phyloP scores from a whole-genome alignment of 2,113 vertebrate species.

The Syngnathus floridae region DNA sequence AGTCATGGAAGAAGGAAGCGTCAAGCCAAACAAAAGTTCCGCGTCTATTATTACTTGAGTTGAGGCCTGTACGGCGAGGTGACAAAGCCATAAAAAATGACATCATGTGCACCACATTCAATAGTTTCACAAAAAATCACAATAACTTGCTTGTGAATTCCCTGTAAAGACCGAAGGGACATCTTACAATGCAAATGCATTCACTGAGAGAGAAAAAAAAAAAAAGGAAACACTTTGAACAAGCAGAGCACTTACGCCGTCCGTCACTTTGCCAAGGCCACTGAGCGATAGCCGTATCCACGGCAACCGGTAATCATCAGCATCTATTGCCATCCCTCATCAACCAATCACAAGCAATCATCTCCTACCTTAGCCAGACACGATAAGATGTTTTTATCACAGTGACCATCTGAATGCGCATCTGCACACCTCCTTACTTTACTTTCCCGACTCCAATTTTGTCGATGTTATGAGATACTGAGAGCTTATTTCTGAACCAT shows the following conservation, averaged over 20 bases:
- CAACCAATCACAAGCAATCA: slow-evolving; percentile 52
- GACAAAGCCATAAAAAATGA: slow-evolving; percentile 3
- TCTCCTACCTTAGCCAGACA: slow-evolving; percentile 61
- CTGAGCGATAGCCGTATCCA: slow-evolving; percentile 69
- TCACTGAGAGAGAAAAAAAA: slow-evolving; percentile 12
- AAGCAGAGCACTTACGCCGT: slow-evolving; percentile 62
- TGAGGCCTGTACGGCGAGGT: neutral
- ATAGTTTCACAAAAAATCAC: neutral
- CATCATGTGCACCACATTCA: neutral
- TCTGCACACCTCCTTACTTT: neutral
- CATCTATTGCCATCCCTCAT: slow-evolving; percentile 40
- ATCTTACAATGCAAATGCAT: slow-evolving; percentile 26
- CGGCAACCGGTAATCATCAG: slow-evolving; percentile 65
- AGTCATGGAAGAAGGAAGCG: slow-evolving; percentile 10
- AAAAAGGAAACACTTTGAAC: neutral
- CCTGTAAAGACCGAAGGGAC: neutral
- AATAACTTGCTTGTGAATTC: neutral
- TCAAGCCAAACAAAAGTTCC: neutral
- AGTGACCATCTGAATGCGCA: neutral
- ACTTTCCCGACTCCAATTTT: neutral
- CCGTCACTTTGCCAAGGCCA: slow-evolving; percentile 73
- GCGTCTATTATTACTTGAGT: neutral
- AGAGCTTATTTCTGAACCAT: slow-evolving; percentile 7
- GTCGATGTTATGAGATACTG: neutral
- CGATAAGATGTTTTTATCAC: slow-evolving; percentile 31